Base-by-base conservation (phyloP, 2,888 invertebrate species). In the Tuta absoluta region DNA sequence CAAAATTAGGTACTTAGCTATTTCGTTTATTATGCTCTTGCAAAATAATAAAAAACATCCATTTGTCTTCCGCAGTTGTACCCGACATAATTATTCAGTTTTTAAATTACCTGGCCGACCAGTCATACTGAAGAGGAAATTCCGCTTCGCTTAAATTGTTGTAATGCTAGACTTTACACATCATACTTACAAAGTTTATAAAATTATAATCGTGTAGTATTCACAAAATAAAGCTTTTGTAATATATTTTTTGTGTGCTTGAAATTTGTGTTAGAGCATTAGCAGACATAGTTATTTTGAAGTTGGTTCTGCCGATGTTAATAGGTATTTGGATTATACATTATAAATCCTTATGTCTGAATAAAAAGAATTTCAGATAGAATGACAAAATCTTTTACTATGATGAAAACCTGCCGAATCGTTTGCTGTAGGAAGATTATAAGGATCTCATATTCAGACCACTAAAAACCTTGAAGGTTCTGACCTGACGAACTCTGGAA, bases 51-150 rank as follows among this genome's bases (percentile, higher is more conserved):
- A 56, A 56, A 24, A 56, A 28, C 56, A 56, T 23, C 2, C 28
- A 23, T 2, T 24, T 56, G 24, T 24, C 24, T 23, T 56, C 28
- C 23, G 56, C 17, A 28, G 56, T 24, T 56, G 14, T 49, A 56
- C 56, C 33, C n/a, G 56, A 28, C 24, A 56, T 56, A 33, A 56
- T 56, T 56, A 56, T 56, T 23, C 53, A 24, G 56, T 10, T 56
- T 56, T 56, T 33, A 56, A 56, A 56, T 56, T 56, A 28, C 56
- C n/a, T 33, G 28, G 33, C 51, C 51, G 23, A 24, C 56, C 56
- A 33, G 56, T 53, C 24, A 10, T 0, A 5, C n/a, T 8, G 4
- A 49, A 3, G 17, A 17, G 49, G 17, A 28, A 53, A 53, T 53
- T 28, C 53, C n/a, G 12, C 53, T 2, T 53, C 14, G 24, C 11